These are phyloP conservation scores for Ptychobarbus kaznakovi DNA, from an alignment of 2,797 vertebrate species.

Conservation along the genomic window DNA sequence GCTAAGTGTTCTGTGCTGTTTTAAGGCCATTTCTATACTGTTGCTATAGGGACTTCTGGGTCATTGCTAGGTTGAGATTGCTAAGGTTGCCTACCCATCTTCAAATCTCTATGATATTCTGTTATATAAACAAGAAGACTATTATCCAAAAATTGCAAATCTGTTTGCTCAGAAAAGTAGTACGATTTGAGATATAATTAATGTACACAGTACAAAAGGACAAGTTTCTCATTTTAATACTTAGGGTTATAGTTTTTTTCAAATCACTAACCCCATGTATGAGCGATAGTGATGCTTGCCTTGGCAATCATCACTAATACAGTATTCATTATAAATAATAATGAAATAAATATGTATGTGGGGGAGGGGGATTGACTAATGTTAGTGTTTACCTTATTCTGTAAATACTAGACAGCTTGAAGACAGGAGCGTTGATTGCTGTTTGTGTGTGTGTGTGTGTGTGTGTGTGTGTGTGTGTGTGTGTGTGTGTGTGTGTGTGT, in stretches of 20 bases:
- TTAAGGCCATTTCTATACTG: not conserved
- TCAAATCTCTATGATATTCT: not conserved
- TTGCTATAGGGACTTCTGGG: conserved; percentile 17
- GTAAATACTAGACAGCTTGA: conserved; percentile 53
- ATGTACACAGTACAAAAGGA: not conserved
- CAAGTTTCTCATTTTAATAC: not conserved
- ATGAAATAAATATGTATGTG: not conserved
- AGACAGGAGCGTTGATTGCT: conserved; percentile 39
- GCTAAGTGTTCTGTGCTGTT: not conserved
- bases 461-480: conserved; percentile 14
- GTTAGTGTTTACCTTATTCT: conserved; percentile 36
- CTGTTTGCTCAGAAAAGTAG: not conserved
- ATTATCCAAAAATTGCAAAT: not conserved
- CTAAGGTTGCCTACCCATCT: not conserved
- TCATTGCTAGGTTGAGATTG: not conserved
- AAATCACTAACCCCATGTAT: not conserved
- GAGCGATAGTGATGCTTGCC: not conserved
- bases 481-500: too few relatives aligned
- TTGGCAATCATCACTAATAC: not conserved
- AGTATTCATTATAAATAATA: not conserved
- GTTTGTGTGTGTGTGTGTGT: too few relatives aligned
- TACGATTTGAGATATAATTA: not conserved
- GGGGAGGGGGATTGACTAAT: conserved; percentile 24
- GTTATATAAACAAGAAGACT: not conserved
- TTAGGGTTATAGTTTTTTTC: not conserved